Evolutionary conservation across 2,888 invertebrate genomes (phyloP), one percentile per base, ranked within the genome.

Genomic region (Zhuqinia jingwanae): DNA sequence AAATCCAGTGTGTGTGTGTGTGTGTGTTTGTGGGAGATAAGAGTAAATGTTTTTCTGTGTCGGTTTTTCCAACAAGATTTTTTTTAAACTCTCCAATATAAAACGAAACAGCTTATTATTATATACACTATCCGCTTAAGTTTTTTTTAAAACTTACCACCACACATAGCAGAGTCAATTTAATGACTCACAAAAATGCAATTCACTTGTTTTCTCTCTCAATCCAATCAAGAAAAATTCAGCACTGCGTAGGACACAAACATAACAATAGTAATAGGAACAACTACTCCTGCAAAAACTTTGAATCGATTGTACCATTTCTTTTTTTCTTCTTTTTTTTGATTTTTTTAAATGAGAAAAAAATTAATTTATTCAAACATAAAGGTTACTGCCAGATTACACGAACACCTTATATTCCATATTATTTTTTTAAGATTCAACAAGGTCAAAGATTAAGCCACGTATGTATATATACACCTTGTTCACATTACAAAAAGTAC

Each of bases 11-110:
- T 79, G n/a, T n/a, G n/a, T n/a, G n/a, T n/a, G n/a, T n/a, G n/a
- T n/a, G n/a, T n/a, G n/a, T 65, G 45, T n/a, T 79, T 68, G n/a
- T 30, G 15, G 5, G 47, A 80, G 80, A 80, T 80, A 80, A 80
- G 80, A 53, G 53, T 68, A 22, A 80, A 68, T 42, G 80, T 68
- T 68, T 70, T 80, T 79, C 45, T 70, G 56, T 80, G 80, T 79
- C 65, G 27, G 36, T 17, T 65, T 36, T 60, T 77, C 58, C 77
- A 11, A 30, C 76, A 36, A 50, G 1, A n/a, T n/a, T n/a, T n/a
- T n/a, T n/a, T n/a, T n/a, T n/a, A n/a, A n/a, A n/a, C n/a, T n/a
- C n/a, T n/a, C n/a, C n/a, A n/a, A n/a, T n/a, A n/a, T n/a, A n/a
- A n/a, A n/a, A n/a, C n/a, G n/a, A 42, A 50, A 47, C 25, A 50